Conservation (phyloP, 2,113 vertebrate species). For the Nesoenas mayeri region DNA sequence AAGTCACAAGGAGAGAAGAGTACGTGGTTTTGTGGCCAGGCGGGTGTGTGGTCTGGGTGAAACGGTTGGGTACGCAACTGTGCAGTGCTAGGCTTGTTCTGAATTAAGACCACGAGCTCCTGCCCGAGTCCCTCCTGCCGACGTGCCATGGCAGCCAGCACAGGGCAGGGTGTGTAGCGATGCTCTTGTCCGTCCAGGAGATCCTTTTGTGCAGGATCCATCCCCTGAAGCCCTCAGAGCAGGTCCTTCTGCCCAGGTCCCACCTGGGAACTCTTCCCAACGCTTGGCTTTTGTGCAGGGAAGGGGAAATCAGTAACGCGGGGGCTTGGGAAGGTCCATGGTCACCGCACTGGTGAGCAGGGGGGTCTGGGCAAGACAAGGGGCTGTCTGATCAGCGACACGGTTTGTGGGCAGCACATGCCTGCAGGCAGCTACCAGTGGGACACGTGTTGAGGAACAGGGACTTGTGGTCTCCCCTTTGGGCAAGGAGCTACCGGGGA, state of each 20-base stretch:
- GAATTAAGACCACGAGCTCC: background rate
- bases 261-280: background rate
- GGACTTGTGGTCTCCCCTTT: background rate
- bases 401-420: background rate
- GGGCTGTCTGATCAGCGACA: background rate
- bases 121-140: background rate
- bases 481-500: background rate
- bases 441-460: background rate
- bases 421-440: background rate
- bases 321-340: background rate
- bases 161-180: background rate
- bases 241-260: background rate
- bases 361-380: background rate
- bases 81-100: background rate
- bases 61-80: background rate
- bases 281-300: background rate
- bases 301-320: background rate
- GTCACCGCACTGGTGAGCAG: background rate
- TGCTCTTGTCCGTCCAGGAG: background rate
- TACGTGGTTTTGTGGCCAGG: background rate
- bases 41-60: background rate
- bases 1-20: slow-evolving; percentile 39
- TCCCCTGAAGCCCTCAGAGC: background rate
- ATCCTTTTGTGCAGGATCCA: background rate
- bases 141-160: background rate